Evolutionary conservation across 2,797 vertebrate genomes (phyloP).

Genomic region (Hydrophis major): DNA sequence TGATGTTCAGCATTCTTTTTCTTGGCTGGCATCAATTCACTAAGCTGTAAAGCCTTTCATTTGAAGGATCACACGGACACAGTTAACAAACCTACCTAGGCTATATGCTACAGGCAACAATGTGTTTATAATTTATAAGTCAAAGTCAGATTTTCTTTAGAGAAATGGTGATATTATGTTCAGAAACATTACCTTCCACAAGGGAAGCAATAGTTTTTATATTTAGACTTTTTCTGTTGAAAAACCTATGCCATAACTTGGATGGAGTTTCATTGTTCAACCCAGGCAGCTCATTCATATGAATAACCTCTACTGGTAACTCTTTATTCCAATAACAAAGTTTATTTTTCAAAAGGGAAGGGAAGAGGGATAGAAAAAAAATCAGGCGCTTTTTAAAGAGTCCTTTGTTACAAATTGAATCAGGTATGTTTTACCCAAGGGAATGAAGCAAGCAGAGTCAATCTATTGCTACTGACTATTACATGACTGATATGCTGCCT

Average conservation of each 20-base stretch:
- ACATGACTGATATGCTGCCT: neutral
- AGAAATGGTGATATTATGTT: slow-evolving; percentile 45
- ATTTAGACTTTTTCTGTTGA: slow-evolving; percentile 31
- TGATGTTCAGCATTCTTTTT: neutral
- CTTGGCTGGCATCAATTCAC: slow-evolving; percentile 1
- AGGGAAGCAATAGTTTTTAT: slow-evolving; percentile 31
- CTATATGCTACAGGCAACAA: slow-evolving; percentile 45
- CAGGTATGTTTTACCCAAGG: neutral
- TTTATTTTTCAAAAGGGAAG: neutral
- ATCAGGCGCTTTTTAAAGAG: neutral
- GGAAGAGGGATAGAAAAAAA: neutral
- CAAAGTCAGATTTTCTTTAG: slow-evolving; percentile 38
- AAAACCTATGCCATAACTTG: neutral
- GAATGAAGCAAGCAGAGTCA: neutral
- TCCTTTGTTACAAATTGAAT: neutral
- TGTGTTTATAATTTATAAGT: slow-evolving; percentile 38
- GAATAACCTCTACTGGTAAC: neutral
- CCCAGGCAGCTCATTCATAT: slow-evolving; percentile 11
- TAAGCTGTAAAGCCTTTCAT: neutral
- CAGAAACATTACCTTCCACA: slow-evolving; percentile 41
- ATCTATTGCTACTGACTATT: neutral
- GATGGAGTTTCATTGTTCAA: slow-evolving; percentile 31
- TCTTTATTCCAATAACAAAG: slow-evolving; percentile 30
- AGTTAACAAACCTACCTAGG: slow-evolving; percentile 48
- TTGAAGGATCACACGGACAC: neutral